Conservation (phyloP, 2,888 invertebrate genomes). For the Hypomecis atomaria region DNA sequence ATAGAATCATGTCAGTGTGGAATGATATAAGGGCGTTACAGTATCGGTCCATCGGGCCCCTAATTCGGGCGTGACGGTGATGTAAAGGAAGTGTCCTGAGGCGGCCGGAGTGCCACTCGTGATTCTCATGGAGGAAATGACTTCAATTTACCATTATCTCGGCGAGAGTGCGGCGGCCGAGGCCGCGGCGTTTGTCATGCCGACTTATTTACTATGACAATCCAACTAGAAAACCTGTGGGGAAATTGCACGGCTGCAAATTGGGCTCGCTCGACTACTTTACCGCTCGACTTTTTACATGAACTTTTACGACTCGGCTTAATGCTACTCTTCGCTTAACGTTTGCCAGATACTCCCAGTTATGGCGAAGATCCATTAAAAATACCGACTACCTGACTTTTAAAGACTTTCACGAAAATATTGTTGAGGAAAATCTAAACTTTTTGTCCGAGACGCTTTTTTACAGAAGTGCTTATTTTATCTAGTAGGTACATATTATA, state of each 20-base stretch:
- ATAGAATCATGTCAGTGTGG: constrained; percentile 49
- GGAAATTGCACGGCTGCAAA: constrained; percentile 62
- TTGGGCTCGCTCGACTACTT: constrained; percentile 55
- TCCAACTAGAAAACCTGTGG: constrained; percentile 62
- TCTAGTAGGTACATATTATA: not conserved
- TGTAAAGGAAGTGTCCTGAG: constrained; percentile 61
- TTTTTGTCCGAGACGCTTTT: constrained; percentile 2
- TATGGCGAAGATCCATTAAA: constrained; percentile 40
- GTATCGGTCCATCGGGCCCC: constrained; percentile 53
- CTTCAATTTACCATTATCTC: constrained; percentile 77
- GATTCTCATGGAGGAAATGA: constrained; percentile 70
- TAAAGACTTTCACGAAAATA: constrained; percentile 9
- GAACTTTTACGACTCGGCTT: constrained; percentile 43
- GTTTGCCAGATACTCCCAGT: constrained; percentile 20
- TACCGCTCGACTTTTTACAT: constrained; percentile 46
- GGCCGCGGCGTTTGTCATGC: constrained; percentile 58
- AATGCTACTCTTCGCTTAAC: constrained; percentile 30
- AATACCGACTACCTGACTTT: constrained; percentile 6
- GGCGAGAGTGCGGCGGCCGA: constrained; percentile 62
- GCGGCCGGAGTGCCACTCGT: constrained; percentile 54
- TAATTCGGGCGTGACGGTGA: constrained; percentile 65
- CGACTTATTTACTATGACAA: constrained; percentile 65
- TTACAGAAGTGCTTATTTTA: not conserved
- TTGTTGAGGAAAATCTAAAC: constrained; percentile 5
- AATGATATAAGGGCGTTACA: constrained; percentile 51